A percentile compares a stretch with the other conserved stretches of the same genome.
These are phyloP conservation scores for Drosophila azteca DNA, from an alignment of 1,140 invertebrate genomes.

Conservation along the genomic window DNA sequence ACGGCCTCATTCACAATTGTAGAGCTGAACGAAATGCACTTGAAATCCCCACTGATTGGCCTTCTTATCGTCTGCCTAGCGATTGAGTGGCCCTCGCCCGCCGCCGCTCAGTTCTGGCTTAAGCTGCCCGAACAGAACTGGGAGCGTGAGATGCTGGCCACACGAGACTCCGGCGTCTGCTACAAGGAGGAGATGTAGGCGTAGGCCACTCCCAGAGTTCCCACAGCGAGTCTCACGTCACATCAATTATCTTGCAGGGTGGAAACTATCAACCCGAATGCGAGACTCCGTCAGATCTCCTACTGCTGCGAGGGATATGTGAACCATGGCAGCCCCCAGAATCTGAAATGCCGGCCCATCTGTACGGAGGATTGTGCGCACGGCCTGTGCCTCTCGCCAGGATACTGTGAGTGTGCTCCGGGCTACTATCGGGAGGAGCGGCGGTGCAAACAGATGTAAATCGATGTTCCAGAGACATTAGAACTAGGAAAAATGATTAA, in stretches of 20 bases:
- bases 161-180: constrained; percentile 50
- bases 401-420: constrained; percentile 84
- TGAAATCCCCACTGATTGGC: constrained; percentile 32
- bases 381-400: constrained; percentile 85
- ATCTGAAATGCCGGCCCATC: constrained; percentile 85
- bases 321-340: constrained; percentile 30
- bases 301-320: constrained; percentile 69
- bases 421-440: constrained; percentile 47
- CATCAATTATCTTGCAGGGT: constrained; percentile 27
- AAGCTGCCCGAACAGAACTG: constrained; percentile 16
- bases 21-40: constrained; percentile 35
- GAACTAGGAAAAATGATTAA: neutral
- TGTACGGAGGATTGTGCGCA: constrained; percentile 85
- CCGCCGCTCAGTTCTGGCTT: constrained; percentile 55
- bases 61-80: constrained; percentile 43
- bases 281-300: constrained; percentile 58
- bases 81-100: constrained; percentile 12
- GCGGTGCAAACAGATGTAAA: constrained; percentile 31
- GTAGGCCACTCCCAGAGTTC: no score
- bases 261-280: constrained; percentile 54
- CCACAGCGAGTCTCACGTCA: neutral
- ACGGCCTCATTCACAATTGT: constrained; percentile 24
- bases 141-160: constrained; percentile 34
- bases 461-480: neutral
- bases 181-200: constrained; percentile 38